Conservation (phyloP, 37 sponge, comb jelly and placozoan species). For the Amphimedon queenslandica region DNA sequence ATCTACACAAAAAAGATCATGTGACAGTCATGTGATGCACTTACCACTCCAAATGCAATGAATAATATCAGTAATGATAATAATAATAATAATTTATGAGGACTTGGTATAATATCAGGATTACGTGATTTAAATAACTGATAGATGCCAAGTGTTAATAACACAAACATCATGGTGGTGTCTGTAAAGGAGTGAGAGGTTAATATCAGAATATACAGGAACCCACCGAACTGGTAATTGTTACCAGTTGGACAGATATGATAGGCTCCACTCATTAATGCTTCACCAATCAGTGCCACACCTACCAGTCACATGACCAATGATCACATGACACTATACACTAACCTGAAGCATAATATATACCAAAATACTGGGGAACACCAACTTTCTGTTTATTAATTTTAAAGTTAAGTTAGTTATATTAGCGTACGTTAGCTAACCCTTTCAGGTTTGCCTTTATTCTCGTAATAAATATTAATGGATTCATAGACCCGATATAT, state of each 20-base stretch:
- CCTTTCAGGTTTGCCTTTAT: no score
- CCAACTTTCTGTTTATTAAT: conserved; percentile 61
- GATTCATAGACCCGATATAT: neutral
- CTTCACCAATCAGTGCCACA: conserved; percentile 59
- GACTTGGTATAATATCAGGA: conserved; percentile 68
- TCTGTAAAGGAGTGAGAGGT: no score
- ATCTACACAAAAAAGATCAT: no score
- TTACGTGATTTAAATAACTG: conserved; percentile 67
- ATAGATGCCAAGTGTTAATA: conserved; percentile 64
- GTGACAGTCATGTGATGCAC: no score
- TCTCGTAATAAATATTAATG: neutral
- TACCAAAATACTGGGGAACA: conserved; percentile 81
- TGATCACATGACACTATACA: no score
- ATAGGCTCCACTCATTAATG: conserved; percentile 72
- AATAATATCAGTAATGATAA: conserved; percentile 46
- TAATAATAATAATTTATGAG: conserved; percentile 55
- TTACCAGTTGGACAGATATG: conserved; percentile 80
- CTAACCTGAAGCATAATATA: conserved; percentile 69
- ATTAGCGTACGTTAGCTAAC: no score
- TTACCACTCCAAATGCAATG: conserved; percentile 51
- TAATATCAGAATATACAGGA: no score
- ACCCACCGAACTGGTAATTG: conserved; percentile 88
- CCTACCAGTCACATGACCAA: conserved; percentile 13
- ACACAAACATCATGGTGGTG: conserved; percentile 82
- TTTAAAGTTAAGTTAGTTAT: no score